phyloP scores from a whole-genome alignment of 2,113 vertebrate genomes.

The Romanogobio albipinnatus region DNA sequence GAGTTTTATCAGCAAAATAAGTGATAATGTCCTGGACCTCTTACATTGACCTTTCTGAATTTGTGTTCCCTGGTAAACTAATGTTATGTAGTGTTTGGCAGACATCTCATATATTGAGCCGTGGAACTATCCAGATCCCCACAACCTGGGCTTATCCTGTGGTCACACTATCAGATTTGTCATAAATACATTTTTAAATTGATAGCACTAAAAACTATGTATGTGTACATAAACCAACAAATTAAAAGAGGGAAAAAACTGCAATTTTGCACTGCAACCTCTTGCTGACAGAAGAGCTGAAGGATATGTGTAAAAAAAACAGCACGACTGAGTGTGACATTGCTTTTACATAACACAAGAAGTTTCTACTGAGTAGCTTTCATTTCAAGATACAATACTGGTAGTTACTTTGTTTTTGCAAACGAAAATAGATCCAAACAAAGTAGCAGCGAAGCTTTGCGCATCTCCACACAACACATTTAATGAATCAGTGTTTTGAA shows the following conservation, averaged over 20 bases:
- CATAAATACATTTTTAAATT: neutral
- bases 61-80: conserved; percentile 10
- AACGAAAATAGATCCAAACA: neutral
- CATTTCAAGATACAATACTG: neutral
- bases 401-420: neutral
- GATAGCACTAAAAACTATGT: neutral
- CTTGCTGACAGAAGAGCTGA: neutral
- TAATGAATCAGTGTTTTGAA: neutral
- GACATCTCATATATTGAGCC: neutral
- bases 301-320: neutral
- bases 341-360: neutral
- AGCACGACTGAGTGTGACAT: neutral
- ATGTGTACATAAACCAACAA: neutral
- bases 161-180: neutral
- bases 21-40: neutral
- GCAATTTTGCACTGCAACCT: neutral
- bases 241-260: neutral
- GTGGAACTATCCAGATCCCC: neutral
- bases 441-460: neutral
- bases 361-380: neutral
- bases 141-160: neutral
- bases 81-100: neutral
- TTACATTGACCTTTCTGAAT: neutral
- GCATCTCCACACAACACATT: neutral
- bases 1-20: neutral